Conservation (phyloP, 2,888 invertebrate species). For the Coelopa pilipes region DNA sequence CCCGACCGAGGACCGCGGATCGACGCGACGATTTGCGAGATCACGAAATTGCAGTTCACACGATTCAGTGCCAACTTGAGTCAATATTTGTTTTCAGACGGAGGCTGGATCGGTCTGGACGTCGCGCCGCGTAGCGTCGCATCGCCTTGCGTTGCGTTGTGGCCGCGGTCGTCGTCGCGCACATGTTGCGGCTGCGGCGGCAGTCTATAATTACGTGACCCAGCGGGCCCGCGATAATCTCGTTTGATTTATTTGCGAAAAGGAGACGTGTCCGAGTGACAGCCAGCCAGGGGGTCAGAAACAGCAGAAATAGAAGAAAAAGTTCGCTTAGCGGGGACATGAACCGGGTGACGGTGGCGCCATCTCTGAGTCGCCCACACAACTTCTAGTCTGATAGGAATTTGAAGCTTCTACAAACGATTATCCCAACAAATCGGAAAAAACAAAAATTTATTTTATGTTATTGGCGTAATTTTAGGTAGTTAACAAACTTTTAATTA, state of each 20-base stretch:
- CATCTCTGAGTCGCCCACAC: no score
- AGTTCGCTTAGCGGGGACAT: neutral
- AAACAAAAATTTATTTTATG: no score
- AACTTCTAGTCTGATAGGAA: no score
- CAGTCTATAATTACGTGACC: conserved; percentile 24
- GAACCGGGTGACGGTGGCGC: neutral
- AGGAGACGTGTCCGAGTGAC: neutral
- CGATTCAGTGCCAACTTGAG: conserved; percentile 38
- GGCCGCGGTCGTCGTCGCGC: neutral
- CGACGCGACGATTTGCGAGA: conserved; percentile 16
- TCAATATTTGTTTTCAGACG: conserved; percentile 56
- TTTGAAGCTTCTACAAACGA: no score
- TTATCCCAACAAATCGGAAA: no score
- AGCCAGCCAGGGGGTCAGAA: neutral
- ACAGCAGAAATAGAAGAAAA: neutral
- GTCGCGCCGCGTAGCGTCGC: neutral
- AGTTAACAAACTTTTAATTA: no score
- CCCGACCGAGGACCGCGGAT: neutral
- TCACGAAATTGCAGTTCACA: conserved; percentile 17
- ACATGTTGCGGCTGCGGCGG: neutral
- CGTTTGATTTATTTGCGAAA: conserved; percentile 30
- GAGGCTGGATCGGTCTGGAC: conserved; percentile 36
- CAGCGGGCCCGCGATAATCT: conserved; percentile 19
- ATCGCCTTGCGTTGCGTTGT: no score
- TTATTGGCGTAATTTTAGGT: no score